Evolutionary conservation across 2,797 vertebrate species (phyloP), one percentile per base, ranked within the genome.

Genomic region (Dipus sagitta): DNA sequence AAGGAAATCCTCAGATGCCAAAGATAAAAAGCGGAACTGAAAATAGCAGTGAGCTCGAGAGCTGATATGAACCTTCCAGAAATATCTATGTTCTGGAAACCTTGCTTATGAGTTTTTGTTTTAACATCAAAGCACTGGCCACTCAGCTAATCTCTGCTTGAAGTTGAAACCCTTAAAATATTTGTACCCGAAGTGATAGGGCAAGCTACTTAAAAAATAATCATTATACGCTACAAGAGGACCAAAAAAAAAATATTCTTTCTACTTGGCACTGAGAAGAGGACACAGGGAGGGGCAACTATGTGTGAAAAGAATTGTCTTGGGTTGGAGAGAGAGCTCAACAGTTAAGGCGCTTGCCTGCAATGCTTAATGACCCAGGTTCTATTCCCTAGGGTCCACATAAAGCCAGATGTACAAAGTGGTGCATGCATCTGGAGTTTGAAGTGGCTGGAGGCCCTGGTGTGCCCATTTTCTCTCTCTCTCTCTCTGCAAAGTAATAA

Each of bases 101-200:
- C 85, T 86, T 67, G 23, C 91, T 88, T 86, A 67, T 67, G 68
- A 54, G 28, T 38, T 88, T 94, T 92, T 87, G 64, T 78, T 77
- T 94, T 92, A 83, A 60, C 14, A 79, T 5, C 34, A 42, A 58
- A 64, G 14, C 38, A 47, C 8, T 23, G 65, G 32, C 32, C 12
- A 47, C 68, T 92, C 52, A 93, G 47, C 54, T 58, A 58, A 58
- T 58, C 54, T 58, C 17, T 58, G 54, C 54, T 58, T 58, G 54
- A 58, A 58, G 75, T 74, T 87, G 83, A 90, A 94, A 77, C 30
- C 14, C 32, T 87, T 62, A 60, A 84, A 94, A 89, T 23, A 60
- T 42, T 70, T 88, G 5, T 34, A 78, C 32, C 60, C 32, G 52
- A 86, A 42, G 21, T 89, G 12, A 79, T 71, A 84, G 60, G 26